A percentile compares a stretch with the other conserved stretches of the same genome.
phyloP scores from a whole-genome alignment of 2,888 invertebrate genomes.

The Agrochola lota region DNA sequence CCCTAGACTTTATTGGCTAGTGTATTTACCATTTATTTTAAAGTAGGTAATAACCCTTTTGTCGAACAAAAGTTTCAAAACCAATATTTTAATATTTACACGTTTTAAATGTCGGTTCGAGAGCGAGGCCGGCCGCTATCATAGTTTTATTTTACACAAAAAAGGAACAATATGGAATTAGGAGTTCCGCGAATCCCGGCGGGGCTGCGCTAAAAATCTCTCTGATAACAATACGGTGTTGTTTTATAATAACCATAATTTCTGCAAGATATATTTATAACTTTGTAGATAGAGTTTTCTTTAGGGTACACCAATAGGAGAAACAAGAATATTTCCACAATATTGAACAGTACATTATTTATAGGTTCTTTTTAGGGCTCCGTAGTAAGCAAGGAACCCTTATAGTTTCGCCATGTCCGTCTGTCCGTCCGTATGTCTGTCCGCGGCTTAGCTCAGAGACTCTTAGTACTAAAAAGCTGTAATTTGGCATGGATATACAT shows the following conservation, averaged over 20 bases:
- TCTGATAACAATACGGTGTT: constrained; percentile 33
- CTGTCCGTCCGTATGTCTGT: too few relatives aligned
- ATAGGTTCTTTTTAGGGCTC: too few relatives aligned
- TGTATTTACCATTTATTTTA: background rate
- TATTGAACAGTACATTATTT: background rate
- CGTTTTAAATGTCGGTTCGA: constrained; percentile 22
- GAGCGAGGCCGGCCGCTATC: background rate
- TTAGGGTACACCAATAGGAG: background rate
- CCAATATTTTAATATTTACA: background rate
- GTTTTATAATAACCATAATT: constrained; percentile 31
- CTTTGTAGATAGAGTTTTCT: constrained; percentile 13
- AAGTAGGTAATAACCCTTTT: background rate
- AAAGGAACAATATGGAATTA: constrained; percentile 50
- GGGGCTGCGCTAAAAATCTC: constrained; percentile 28
- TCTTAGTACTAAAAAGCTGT: too few relatives aligned
- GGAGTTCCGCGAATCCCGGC: constrained; percentile 23
- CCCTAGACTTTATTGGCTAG: too few relatives aligned
- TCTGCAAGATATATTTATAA: background rate
- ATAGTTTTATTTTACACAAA: constrained; percentile 40
- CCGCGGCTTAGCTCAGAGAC: too few relatives aligned
- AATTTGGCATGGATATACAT: too few relatives aligned
- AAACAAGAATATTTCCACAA: background rate
- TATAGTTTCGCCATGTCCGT: too few relatives aligned
- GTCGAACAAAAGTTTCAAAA: background rate
- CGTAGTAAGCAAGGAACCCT: too few relatives aligned